A percentile compares a stretch with the other conserved stretches of the same genome.
These are phyloP conservation scores for Thera britannica DNA, from an alignment of 2,888 invertebrate genomes.

Conservation along the genomic window DNA sequence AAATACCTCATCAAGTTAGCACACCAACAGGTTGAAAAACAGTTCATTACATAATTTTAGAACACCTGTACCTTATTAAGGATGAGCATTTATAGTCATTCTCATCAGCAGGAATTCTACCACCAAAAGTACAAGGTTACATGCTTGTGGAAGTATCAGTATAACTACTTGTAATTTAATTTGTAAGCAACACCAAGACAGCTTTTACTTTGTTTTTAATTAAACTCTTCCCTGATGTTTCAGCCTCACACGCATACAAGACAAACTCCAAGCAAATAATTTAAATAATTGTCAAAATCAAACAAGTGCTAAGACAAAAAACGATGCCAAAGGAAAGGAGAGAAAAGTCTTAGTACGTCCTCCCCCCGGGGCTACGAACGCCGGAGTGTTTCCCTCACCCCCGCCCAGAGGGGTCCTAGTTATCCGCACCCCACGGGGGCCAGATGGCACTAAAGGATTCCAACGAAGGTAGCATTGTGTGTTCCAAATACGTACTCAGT, in stretches of 20 bases:
- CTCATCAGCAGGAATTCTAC: not conserved
- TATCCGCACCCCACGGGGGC: slow-evolving; percentile 90
- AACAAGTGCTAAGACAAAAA: slow-evolving; percentile 64
- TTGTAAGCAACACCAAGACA: not conserved
- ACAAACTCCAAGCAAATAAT: slow-evolving; percentile 76
- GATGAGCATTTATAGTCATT: not conserved
- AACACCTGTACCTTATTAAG: not conserved
- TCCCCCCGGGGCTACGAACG: slow-evolving; percentile 66
- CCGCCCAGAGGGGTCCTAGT: slow-evolving; percentile 82
- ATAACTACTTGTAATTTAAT: not conserved
- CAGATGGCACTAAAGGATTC: slow-evolving; percentile 89
- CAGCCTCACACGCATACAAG: slow-evolving; percentile 76
- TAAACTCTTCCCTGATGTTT: slow-evolving; percentile 42
- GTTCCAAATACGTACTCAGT: slow-evolving; percentile 52
- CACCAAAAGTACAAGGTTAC: not conserved
- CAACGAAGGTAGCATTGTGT: slow-evolving; percentile 72
- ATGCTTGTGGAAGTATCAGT: not conserved
- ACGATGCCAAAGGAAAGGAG: slow-evolving; percentile 72
- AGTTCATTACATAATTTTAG: slow-evolving; percentile 25
- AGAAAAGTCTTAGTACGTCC: slow-evolving; percentile 71
- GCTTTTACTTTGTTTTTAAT: not conserved
- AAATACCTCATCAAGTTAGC: not conserved
- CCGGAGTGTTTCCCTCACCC: slow-evolving; percentile 74
- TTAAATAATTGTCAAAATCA: slow-evolving; percentile 69
- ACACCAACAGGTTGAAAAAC: slow-evolving; percentile 1